A percentile compares a stretch with the other conserved stretches of the same genome.
Conservation (phyloP, 2,888 invertebrate species). For the Eupithecia dodoneata region DNA sequence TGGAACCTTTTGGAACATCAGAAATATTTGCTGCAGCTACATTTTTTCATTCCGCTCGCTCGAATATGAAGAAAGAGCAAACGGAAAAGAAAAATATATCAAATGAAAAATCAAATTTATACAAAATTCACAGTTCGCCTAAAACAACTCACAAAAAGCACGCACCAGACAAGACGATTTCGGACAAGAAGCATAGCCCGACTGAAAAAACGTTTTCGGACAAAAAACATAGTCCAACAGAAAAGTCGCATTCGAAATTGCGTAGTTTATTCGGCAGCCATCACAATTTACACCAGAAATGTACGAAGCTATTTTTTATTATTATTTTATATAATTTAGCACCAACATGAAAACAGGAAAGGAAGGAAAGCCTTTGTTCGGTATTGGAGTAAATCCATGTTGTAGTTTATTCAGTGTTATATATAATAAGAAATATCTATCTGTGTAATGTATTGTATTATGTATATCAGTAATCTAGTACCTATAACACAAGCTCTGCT, state of each 20-base stretch:
- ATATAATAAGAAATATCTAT: too few relatives aligned
- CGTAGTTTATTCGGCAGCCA: constrained; percentile 65
- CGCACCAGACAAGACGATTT: background rate
- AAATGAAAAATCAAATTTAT: background rate
- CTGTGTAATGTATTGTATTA: too few relatives aligned
- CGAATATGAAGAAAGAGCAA: constrained; percentile 4
- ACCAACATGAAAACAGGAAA: background rate
- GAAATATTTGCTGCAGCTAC: constrained; percentile 12
- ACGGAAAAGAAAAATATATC: background rate
- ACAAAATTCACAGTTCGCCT: constrained; percentile 1
- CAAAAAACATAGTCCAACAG: constrained; percentile 58
- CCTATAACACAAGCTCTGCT: too few relatives aligned
- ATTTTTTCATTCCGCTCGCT: background rate
- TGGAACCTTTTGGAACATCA: constrained; percentile 25
- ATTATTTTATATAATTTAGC: background rate
- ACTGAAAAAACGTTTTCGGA: constrained; percentile 33
- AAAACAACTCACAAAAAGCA: background rate
- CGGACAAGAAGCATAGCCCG: constrained; percentile 53
- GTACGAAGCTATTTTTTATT: constrained; percentile 44
- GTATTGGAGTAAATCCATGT: background rate
- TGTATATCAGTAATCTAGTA: too few relatives aligned
- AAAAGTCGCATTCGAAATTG: constrained; percentile 61
- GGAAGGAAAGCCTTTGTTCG: background rate
- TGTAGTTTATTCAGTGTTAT: background rate
- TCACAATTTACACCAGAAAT: constrained; percentile 57